A percentile compares a stretch with the other conserved stretches of the same genome.
phyloP scores from a whole-genome alignment of 2,797 vertebrate species.

The Psittacula derbiana region DNA sequence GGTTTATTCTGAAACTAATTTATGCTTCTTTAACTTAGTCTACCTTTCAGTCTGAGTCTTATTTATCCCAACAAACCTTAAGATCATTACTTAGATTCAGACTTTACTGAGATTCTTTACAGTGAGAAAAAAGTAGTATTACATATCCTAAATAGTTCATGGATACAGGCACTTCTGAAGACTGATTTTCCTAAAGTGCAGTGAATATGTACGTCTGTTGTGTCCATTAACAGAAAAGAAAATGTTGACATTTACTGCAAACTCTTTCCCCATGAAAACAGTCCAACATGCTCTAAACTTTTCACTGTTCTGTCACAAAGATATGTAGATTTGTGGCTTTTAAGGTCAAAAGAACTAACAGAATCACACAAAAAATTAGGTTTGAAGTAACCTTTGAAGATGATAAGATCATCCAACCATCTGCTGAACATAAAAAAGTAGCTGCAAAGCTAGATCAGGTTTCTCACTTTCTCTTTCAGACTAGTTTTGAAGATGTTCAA shows the following conservation, averaged over 20 bases:
- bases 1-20: neutral
- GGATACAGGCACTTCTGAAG: neutral
- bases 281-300: neutral
- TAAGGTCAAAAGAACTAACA: neutral
- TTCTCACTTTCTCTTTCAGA: neutral
- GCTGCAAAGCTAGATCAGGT: neutral
- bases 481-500: neutral
- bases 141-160: neutral
- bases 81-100: neutral
- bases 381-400: neutral
- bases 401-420: neutral
- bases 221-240: neutral
- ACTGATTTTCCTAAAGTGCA: neutral
- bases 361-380: neutral
- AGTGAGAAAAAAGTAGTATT: fast-evolving
- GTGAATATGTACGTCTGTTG: neutral
- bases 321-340: neutral
- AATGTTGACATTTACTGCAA: neutral
- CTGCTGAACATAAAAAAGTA: neutral
- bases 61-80: neutral
- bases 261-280: neutral
- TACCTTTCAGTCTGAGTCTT: neutral
- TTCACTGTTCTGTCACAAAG: neutral
- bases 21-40: neutral
- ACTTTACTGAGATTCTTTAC: neutral